Percentiles rank a stretch among this genome's conserved stretches.
phyloP scores from a whole-genome alignment of 1,140 invertebrate species.

The Bemisia tabaci region DNA sequence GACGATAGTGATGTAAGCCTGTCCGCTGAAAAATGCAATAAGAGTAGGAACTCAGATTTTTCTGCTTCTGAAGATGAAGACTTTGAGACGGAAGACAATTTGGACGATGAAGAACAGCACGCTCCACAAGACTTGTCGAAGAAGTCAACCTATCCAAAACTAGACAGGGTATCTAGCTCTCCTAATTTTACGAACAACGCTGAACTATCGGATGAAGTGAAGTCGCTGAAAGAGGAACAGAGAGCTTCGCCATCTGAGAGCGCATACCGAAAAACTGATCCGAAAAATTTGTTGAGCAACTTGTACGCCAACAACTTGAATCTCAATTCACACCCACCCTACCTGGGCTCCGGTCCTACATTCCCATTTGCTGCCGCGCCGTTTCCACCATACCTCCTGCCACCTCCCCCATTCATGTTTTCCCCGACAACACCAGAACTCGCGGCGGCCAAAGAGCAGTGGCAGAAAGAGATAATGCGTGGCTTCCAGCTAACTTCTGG shows the following conservation, averaged over 20 bases:
- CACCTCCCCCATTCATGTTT: constrained; percentile 40
- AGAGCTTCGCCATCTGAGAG: background rate
- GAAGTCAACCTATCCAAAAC: constrained; percentile 27
- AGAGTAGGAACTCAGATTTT: constrained; percentile 16
- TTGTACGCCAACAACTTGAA: constrained; percentile 11
- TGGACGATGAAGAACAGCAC: constrained; percentile 27
- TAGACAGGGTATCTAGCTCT: constrained; percentile 1
- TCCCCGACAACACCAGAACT: constrained; percentile 42
- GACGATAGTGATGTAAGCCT: constrained; percentile 16
- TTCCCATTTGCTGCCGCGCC: constrained; percentile 10
- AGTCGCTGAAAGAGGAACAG: background rate
- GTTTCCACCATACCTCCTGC: constrained; percentile 21
- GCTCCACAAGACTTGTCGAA: constrained; percentile 32
- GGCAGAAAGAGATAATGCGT: constrained; percentile 49
- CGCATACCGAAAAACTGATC: background rate
- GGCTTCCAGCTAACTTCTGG: constrained; percentile 51
- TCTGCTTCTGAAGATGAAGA: constrained; percentile 3
- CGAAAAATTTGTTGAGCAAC: background rate
- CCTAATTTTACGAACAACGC: background rate
- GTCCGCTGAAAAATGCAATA: constrained; percentile 31
- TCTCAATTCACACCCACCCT: constrained; percentile 11
- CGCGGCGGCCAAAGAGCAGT: constrained; percentile 43
- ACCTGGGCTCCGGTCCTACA: constrained; percentile 7
- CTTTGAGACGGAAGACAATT: constrained; percentile 7
- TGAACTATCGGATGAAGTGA: background rate